Conservation (phyloP, 1,140 invertebrate species). For the Drosophila ananassae region DNA sequence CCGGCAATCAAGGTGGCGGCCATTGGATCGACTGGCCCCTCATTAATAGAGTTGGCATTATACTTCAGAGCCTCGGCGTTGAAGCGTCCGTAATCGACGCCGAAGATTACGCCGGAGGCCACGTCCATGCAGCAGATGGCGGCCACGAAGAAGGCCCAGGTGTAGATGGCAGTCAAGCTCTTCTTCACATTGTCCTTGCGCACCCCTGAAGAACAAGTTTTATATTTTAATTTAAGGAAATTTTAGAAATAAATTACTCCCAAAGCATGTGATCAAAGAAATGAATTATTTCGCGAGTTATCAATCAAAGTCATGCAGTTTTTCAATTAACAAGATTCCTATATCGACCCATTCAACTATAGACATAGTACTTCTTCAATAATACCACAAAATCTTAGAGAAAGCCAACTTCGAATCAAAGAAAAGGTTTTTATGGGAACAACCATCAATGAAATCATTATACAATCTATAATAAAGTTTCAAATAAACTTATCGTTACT, state of each 20-base stretch:
- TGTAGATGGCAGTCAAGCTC: slow-evolving; percentile 49
- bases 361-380: not conserved
- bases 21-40: slow-evolving; percentile 26
- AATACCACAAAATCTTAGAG: not conserved
- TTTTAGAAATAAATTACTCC: too few relatives aligned
- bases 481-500: slow-evolving; percentile 26
- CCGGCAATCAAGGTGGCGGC: slow-evolving; percentile 60
- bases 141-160: slow-evolving; percentile 66
- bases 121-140: slow-evolving; percentile 77
- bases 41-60: slow-evolving; percentile 56
- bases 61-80: slow-evolving; percentile 29
- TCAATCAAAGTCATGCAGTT: not conserved
- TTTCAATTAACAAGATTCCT: too few relatives aligned
- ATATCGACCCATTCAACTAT: not conserved
- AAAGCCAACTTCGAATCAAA: not conserved
- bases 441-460: slow-evolving; percentile 34
- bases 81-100: slow-evolving; percentile 69
- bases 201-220: slow-evolving; percentile 41
- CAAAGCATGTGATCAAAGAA: not conserved
- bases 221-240: not conserved
- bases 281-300: not conserved
- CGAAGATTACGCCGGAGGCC: slow-evolving; percentile 75
- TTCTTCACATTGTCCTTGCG: slow-evolving; percentile 58
- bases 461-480: slow-evolving; percentile 25
- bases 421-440: not conserved